phyloP scores from a whole-genome alignment of 2,888 invertebrate species.

The Mythimna ferrago region DNA sequence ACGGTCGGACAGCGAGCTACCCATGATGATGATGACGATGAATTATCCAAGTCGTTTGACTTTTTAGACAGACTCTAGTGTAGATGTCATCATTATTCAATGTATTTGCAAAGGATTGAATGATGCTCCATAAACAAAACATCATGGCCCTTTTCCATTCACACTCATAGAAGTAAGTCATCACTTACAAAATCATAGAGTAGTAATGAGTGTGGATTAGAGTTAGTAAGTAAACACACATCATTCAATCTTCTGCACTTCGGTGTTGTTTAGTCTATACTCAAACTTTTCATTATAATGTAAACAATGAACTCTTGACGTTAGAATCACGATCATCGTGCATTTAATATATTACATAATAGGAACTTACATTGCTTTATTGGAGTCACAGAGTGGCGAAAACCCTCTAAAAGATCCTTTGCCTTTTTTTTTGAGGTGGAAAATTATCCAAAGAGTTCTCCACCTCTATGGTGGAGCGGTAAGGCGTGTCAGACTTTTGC shows the following conservation, averaged over 20 bases:
- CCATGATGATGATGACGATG: no score
- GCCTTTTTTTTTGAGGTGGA: not conserved
- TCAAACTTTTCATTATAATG: constrained; percentile 45
- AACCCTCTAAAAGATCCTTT: not conserved
- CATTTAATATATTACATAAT: constrained; percentile 21
- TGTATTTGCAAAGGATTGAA: not conserved
- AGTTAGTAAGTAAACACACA: constrained; percentile 56
- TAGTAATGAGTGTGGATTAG: constrained; percentile 32
- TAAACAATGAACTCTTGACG: constrained; percentile 50
- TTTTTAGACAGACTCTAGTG: no score
- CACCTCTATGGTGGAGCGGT: no score
- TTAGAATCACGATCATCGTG: constrained; percentile 39
- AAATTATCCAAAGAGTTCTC: no score
- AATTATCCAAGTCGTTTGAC: no score
- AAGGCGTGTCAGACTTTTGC: no score
- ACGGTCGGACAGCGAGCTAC: no score
- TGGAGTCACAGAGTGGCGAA: constrained; percentile 15
- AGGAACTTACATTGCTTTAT: constrained; percentile 29
- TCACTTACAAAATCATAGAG: constrained; percentile 24
- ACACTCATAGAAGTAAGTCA: constrained; percentile 7
- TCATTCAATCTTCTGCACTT: constrained; percentile 46
- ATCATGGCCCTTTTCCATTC: constrained; percentile 4
- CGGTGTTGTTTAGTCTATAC: constrained; percentile 60
- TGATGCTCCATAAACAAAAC: not conserved
- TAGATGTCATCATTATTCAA: no score